Evolutionary conservation across 2,888 invertebrate species (phyloP).

Genomic region (Hypselothyrea guttata): DNA sequence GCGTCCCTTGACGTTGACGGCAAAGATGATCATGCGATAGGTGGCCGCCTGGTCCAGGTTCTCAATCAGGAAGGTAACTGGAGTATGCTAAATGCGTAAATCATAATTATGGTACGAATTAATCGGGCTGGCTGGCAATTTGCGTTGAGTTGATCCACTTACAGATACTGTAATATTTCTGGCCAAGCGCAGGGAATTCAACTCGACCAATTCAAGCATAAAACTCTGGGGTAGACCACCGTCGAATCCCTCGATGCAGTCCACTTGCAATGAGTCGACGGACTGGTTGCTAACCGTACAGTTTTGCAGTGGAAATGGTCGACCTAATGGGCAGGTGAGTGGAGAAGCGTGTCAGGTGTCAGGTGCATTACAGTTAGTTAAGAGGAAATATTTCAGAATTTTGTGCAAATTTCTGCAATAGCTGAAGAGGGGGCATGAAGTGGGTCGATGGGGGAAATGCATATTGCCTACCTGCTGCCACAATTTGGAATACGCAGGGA

Average conservation of each 20-base stretch:
- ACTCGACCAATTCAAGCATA: constrained; percentile 90
- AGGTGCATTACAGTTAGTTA: background rate
- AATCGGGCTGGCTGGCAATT: background rate
- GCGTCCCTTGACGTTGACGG: constrained; percentile 93
- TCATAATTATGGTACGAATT: background rate
- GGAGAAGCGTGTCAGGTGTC: background rate
- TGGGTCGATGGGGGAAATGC: too few species aligned
- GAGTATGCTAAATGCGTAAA: constrained; percentile 71
- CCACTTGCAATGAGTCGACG: constrained; percentile 90
- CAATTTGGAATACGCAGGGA: constrained; percentile 93
- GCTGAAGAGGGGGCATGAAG: background rate
- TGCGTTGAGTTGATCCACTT: constrained; percentile 47
- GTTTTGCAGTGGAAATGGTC: constrained; percentile 93
- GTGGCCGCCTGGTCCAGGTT: constrained; percentile 88
- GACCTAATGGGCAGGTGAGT: constrained; percentile 84
- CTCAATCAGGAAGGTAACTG: constrained; percentile 81
- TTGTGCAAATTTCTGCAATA: background rate
- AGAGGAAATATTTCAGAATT: constrained; percentile 9
- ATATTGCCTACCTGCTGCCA: constrained; percentile 87
- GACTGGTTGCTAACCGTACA: constrained; percentile 95
- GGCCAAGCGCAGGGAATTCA: constrained; percentile 85
- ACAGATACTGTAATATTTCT: constrained; percentile 81
- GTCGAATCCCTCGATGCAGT: constrained; percentile 93
- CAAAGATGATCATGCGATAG: constrained; percentile 91
- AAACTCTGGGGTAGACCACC: constrained; percentile 94